Evolutionary conservation across 2,888 invertebrate genomes (phyloP).

Genomic region (Gymnosoma rotundatum): DNA sequence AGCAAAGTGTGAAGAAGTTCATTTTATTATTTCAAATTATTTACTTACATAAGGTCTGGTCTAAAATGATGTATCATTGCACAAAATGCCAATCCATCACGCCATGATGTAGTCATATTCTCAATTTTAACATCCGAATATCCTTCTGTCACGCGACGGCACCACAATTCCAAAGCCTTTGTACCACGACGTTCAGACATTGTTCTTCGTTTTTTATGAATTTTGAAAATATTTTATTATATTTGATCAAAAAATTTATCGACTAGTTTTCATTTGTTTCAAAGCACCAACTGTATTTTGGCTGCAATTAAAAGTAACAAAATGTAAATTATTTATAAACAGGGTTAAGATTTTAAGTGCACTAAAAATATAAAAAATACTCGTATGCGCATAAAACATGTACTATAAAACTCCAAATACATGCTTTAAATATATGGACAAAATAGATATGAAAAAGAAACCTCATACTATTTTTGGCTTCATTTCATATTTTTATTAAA

Average conservation of each 20-base stretch:
- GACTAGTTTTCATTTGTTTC: constrained; percentile 4
- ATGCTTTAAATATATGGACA: too few species aligned
- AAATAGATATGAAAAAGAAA: too few species aligned
- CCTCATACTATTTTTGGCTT: too few species aligned
- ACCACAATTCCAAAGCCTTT: constrained; percentile 96
- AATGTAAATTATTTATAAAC: background rate
- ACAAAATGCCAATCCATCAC: constrained; percentile 97
- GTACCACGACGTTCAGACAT: constrained; percentile 94
- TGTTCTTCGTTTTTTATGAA: constrained; percentile 59
- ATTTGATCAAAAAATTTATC: constrained; percentile 8
- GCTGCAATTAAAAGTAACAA: constrained; percentile 4
- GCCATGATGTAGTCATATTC: constrained; percentile 98
- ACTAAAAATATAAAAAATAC: too few species aligned
- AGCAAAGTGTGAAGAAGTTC: background rate
- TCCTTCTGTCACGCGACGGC: constrained; percentile 93
- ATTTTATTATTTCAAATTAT: background rate
- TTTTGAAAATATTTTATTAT: constrained; percentile 20
- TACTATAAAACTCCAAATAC: too few species aligned
- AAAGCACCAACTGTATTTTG: constrained; percentile 13
- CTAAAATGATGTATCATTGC: constrained; percentile 97
- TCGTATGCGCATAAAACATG: too few species aligned
- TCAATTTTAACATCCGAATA: constrained; percentile 94
- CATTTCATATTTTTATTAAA: too few species aligned
- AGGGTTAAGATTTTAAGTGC: too few species aligned
- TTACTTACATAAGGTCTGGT: constrained; percentile 95